Percentiles rank a stretch among this genome's conserved stretches.
Evolutionary conservation across 2,113 vertebrate genomes (phyloP).

Genomic region (Halichoerus grypus): DNA sequence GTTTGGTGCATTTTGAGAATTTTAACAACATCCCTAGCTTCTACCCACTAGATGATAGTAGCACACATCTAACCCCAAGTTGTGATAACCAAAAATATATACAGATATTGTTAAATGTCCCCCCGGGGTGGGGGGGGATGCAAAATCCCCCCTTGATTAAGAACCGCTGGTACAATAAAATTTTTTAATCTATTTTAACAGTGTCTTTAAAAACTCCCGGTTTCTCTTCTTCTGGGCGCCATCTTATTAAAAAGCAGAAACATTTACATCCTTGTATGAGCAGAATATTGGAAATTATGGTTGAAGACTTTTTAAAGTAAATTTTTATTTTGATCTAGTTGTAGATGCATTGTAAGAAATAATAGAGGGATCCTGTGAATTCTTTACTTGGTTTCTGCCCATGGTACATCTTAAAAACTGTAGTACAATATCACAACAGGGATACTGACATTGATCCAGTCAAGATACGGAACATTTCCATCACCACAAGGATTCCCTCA

Average conservation of each 20-base stretch:
- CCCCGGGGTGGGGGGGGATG: fast-evolving
- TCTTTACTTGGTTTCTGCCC: not conserved
- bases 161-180: not conserved
- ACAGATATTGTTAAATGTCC: not conserved
- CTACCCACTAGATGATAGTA: not conserved
- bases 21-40: not conserved
- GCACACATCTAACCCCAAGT: not conserved
- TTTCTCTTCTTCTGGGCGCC: not conserved
- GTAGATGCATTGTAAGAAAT: slow-evolving; percentile 39
- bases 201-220: slow-evolving; percentile 18
- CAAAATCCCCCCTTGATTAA: not conserved
- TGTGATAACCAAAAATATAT: not conserved
- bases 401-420: not conserved
- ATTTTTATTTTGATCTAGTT: slow-evolving; percentile 8
- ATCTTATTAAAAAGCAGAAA: slow-evolving; percentile 6
- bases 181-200: not conserved
- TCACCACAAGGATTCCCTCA: not conserved
- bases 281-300: slow-evolving; percentile 12
- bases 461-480: not conserved
- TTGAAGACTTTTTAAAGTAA: not conserved
- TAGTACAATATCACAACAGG: not conserved
- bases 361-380: not conserved
- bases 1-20: not conserved
- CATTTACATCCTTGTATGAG: not conserved
- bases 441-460: not conserved